phyloP scores from a whole-genome alignment of 2,113 vertebrate genomes.

The Odobenus rosmarus region DNA sequence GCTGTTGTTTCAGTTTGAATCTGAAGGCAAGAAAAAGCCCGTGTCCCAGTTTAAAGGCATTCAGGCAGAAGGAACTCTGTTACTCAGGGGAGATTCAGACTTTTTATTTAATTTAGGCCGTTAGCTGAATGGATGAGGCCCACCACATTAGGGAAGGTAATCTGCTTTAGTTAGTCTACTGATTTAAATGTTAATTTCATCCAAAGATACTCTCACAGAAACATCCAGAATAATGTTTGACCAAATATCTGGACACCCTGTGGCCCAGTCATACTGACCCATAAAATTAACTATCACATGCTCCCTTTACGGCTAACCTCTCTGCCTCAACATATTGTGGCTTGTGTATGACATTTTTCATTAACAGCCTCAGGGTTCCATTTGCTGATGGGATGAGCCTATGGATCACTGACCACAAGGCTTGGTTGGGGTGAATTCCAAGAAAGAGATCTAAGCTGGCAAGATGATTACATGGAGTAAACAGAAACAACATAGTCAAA shows the following conservation, averaged over 20 bases:
- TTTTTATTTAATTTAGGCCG: neutral
- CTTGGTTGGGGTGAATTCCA: conserved; percentile 28
- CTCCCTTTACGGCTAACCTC: neutral
- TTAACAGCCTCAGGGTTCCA: neutral
- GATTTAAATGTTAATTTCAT: neutral
- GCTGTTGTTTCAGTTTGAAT: neutral
- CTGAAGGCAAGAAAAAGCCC: neutral
- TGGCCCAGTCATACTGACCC: neutral
- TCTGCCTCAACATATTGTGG: neutral
- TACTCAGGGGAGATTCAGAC: neutral
- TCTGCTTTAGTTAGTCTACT: neutral
- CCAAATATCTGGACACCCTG: neutral
- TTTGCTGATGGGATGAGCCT: neutral
- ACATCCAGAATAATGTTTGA: neutral
- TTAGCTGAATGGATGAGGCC: neutral
- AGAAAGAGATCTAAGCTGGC: neutral
- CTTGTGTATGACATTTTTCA: neutral
- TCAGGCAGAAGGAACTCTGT: neutral
- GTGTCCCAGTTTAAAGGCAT: neutral
- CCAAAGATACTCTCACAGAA: neutral
- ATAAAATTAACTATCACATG: neutral
- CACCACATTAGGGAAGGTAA: neutral
- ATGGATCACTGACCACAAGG: neutral
- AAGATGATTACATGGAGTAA: neutral
- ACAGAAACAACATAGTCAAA: conserved; percentile 28